Percentiles rank a stretch among this genome's conserved stretches.
Evolutionary conservation across 53 echinoderm and acorn worm genomes (phyloP).

Genomic region (Arbacia lixula): DNA sequence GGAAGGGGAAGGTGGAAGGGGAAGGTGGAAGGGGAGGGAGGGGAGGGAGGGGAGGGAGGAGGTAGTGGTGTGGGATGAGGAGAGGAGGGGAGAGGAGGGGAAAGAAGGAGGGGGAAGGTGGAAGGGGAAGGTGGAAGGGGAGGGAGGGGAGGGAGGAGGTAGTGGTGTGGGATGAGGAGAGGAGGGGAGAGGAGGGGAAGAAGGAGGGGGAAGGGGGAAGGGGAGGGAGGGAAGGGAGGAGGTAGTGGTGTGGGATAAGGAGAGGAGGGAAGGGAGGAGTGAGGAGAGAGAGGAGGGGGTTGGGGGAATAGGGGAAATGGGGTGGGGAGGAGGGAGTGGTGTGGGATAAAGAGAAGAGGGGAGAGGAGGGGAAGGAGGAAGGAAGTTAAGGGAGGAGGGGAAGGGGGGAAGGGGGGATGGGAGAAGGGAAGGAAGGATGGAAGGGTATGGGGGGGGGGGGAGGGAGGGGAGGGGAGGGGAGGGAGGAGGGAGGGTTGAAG

Average conservation of each 20-base stretch:
- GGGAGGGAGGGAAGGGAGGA: neutral
- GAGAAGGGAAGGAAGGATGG: neutral
- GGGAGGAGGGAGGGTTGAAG: neutral
- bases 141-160: neutral
- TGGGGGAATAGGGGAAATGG: neutral
- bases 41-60: neutral
- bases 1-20: neutral
- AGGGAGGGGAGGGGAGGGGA: neutral
- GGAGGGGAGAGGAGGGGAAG: neutral
- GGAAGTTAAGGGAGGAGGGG: neutral
- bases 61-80: neutral
- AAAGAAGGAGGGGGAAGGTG: neutral
- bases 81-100: neutral
- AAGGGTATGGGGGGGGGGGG: neutral
- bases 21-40: neutral
- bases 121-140: neutral
- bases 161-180: neutral
- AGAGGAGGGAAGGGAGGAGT: neutral
- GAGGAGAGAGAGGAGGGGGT: neutral
- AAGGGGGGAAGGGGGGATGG: neutral
- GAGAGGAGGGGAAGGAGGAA: neutral
- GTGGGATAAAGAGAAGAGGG: neutral
- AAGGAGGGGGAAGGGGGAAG: too few species aligned
- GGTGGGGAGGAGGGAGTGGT: neutral
- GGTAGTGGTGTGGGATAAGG: neutral